Evolutionary conservation across 1,140 invertebrate species (phyloP).

Genomic region (Elysia chlorotica): DNA sequence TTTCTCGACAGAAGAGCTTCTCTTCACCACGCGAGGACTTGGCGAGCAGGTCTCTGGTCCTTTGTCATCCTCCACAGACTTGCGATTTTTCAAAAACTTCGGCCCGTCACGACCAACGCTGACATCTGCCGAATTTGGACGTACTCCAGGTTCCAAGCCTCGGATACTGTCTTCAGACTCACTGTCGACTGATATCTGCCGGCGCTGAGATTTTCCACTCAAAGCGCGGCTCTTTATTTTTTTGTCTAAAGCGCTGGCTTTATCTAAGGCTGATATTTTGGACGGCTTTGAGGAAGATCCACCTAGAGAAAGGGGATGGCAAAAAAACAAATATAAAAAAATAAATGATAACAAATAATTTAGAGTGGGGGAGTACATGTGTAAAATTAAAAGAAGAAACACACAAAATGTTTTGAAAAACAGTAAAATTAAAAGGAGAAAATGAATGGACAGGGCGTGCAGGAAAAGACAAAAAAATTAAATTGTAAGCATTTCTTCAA

Average conservation of each 20-base stretch:
- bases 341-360: too few relatives aligned
- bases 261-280: slow-evolving; percentile 33
- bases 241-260: slow-evolving; percentile 32
- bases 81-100: slow-evolving; percentile 44
- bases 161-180: slow-evolving; percentile 33
- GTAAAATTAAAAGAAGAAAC: too few relatives aligned
- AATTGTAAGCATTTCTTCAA: too few relatives aligned
- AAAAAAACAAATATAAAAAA: too few relatives aligned
- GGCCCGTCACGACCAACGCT: slow-evolving; percentile 38
- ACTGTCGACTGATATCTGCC: slow-evolving; percentile 28
- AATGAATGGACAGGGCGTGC: too few relatives aligned
- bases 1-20: neutral
- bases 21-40: slow-evolving; percentile 4
- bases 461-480: too few relatives aligned
- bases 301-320: too few relatives aligned
- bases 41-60: neutral
- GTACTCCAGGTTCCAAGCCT: slow-evolving; percentile 2
- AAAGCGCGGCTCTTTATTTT: slow-evolving; percentile 30
- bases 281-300: slow-evolving; percentile 5
- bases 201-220: slow-evolving; percentile 4
- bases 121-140: slow-evolving; percentile 28
- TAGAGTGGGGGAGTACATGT: too few relatives aligned
- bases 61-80: neutral
- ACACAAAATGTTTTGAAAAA: too few relatives aligned
- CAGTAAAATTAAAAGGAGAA: too few relatives aligned